Conservation (phyloP, 1,140 invertebrate genomes). For the Saccostrea cuccullata region DNA sequence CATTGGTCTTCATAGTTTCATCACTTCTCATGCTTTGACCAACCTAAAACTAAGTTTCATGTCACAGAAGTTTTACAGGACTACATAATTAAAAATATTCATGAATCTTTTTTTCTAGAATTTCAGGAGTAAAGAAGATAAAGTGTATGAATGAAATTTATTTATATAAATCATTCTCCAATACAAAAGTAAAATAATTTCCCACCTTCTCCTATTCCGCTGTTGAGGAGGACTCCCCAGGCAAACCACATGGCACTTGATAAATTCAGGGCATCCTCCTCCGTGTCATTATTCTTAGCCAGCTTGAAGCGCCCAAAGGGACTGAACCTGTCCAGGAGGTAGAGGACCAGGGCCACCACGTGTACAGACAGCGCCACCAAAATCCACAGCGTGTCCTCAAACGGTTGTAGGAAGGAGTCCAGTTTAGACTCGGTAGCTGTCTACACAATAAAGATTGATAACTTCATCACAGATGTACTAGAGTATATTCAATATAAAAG, state of each 20-base stretch:
- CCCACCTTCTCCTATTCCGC: constrained; percentile 97
- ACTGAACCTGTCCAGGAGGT: constrained; percentile 96
- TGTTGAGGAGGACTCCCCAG: constrained; percentile 99
- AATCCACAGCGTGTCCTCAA: constrained; percentile 99
- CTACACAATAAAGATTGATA: constrained; percentile 79
- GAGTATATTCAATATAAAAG: background rate
- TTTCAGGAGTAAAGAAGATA: no score
- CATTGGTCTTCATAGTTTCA: no score
- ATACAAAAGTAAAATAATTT: background rate
- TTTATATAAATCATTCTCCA: no score
- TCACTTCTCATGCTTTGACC: no score
- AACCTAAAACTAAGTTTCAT: no score
- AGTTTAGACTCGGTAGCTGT: constrained; percentile 95
- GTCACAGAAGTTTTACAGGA: no score
- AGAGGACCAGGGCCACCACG: constrained; percentile 97
- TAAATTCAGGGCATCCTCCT: constrained; percentile 98
- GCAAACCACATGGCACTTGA: constrained; percentile 99
- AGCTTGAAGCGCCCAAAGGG: constrained; percentile 94
- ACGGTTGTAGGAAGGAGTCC: constrained; percentile 99
- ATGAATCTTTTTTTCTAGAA: no score
- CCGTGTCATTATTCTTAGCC: constrained; percentile 86
- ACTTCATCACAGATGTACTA: no score
- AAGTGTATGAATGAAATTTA: no score
- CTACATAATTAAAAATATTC: no score
- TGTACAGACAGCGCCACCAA: constrained; percentile 98